phyloP scores from a whole-genome alignment of 1,140 invertebrate genomes.

The Muscidifurax raptorellus region DNA sequence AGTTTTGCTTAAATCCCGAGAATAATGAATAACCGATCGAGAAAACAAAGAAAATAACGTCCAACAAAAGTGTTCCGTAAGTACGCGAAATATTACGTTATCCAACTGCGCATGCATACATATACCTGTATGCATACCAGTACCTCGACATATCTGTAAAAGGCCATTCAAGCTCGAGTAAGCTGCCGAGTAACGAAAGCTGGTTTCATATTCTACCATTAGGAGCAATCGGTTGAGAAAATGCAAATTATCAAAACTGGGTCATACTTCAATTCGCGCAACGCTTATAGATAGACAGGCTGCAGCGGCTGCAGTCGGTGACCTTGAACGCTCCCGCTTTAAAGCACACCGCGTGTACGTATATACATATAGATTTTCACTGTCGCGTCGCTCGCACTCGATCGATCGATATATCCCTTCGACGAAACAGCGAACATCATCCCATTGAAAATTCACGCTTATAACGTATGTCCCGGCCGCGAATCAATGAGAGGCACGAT shows the following conservation, averaged over 20 bases:
- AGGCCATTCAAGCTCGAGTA: not conserved
- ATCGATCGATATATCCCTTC: too few species aligned
- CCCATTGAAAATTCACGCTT: too few species aligned
- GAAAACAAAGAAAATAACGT: too few species aligned
- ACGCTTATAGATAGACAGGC: not conserved
- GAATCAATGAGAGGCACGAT: too few species aligned
- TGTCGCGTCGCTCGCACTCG: not conserved
- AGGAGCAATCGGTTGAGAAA: not conserved
- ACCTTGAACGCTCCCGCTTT: not conserved
- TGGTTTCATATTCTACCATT: not conserved
- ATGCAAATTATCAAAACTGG: not conserved
- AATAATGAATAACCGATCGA: too few species aligned
- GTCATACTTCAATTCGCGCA: not conserved
- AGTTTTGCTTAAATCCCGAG: too few species aligned
- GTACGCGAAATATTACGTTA: not conserved
- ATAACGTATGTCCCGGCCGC: too few species aligned
- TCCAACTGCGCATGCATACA: not conserved
- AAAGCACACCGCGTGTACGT: too few species aligned
- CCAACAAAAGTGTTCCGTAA: too few species aligned
- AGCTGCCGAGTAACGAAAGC: not conserved
- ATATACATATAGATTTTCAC: not conserved
- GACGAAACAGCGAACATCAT: too few species aligned
- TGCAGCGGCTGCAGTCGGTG: not conserved
- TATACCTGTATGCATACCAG: not conserved
- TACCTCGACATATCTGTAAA: not conserved